Percentiles rank a stretch among this genome's conserved stretches.
These are phyloP conservation scores for Hoplias malabaricus DNA, from an alignment of 2,113 vertebrate species.

Conservation along the genomic window DNA sequence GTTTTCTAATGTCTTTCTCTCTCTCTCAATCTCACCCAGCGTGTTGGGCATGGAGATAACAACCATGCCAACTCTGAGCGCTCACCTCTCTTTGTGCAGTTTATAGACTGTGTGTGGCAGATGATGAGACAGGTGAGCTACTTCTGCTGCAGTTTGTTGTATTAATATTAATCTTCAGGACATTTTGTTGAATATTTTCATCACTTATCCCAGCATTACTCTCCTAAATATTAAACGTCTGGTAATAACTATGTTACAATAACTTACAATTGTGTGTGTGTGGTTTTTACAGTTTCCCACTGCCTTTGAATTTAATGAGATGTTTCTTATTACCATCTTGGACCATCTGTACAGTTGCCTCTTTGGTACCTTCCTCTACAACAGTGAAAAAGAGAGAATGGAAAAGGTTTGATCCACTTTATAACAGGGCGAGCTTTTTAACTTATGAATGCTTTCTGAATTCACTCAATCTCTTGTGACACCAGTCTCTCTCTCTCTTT, in stretches of 20 bases:
- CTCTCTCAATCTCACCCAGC: conserved; percentile 62
- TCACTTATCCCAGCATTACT: too few relatives aligned
- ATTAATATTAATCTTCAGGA: too few relatives aligned
- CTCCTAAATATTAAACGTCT: background rate
- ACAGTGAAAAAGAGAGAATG: conserved; percentile 86
- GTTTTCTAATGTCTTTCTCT: background rate
- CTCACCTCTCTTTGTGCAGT: conserved; percentile 95
- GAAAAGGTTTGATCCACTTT: conserved; percentile 73
- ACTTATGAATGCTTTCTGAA: background rate
- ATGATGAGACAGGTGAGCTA: conserved; percentile 90
- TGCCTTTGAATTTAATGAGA: conserved; percentile 95
- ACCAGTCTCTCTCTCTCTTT: background rate
- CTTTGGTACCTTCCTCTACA: conserved; percentile 94
- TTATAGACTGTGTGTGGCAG: conserved; percentile 98
- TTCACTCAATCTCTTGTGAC: background rate
- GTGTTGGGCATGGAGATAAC: conserved; percentile 91
- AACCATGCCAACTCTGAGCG: conserved; percentile 91
- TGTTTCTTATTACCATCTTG: conserved; percentile 92
- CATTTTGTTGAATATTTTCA: too few relatives aligned
- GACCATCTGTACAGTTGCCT: conserved; percentile 97
- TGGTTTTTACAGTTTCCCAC: conserved; percentile 83
- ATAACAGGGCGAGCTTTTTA: background rate
- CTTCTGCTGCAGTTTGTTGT: background rate
- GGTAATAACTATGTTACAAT: too few relatives aligned
- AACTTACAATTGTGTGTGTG: conserved; percentile 13